Evolutionary conservation across 2,888 invertebrate species (phyloP), one percentile per base, ranked within the genome.

Genomic region (Pandemis corylana): DNA sequence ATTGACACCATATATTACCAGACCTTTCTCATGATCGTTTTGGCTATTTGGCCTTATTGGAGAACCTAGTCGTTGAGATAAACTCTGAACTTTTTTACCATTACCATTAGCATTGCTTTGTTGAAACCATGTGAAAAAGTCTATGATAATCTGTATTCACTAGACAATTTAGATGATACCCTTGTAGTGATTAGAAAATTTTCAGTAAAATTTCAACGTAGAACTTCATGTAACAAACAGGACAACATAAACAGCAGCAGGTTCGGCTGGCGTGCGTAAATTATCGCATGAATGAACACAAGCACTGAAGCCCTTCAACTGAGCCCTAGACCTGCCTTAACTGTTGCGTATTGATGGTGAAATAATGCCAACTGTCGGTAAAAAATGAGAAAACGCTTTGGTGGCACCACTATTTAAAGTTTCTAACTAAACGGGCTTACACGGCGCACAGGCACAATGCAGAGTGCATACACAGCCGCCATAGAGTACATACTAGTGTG

Each of bases 261-360:
- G 28, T 59, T 59, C 28, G 0, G 59, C 12, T 12, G 7, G 59
- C 59, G 10, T 59, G 59, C 28, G 81, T 80, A 81, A 83, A 82
- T 82, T 81, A 78, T 80, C 80, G 83, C 83, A 78, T 81, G 83
- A 80, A 78, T 78, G 80, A 78, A 72, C 68, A 71, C 64, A 28
- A 63, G 59, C 42, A 76, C 63, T 72, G 85, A 85, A 85, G 81
- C 85, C 85, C 69, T 76, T 79, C 71, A 78, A 81, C 80, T 75
- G 81, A 82, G 76, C 79, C 65, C 64, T 68, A 70, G 67, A 66
- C 74, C 65, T 74, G 61, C 74, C 70, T 75, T 75, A 75, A 70
- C 74, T 66, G 70, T 70, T 53, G 70, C 53, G 36, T 70, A 51
- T 53, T 49, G 36, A 66, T 49, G n/a, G 62, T n/a, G 62, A 41